phyloP scores from a whole-genome alignment of 2,113 vertebrate species.

The Cygnus buccinator region DNA sequence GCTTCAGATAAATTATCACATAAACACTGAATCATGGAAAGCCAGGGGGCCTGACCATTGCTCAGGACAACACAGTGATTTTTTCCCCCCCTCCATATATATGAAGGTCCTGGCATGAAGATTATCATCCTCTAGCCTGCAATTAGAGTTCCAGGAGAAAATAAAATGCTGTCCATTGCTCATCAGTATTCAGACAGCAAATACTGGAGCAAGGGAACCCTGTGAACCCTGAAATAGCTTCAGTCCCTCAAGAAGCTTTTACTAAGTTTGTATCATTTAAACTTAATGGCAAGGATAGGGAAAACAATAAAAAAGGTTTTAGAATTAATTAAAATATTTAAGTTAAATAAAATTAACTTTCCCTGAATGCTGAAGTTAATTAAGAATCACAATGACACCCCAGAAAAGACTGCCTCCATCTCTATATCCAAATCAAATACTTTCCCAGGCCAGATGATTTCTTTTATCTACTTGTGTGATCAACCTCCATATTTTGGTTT shows the following conservation, averaged over 20 bases:
- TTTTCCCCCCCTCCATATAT: neutral
- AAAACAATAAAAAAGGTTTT: neutral
- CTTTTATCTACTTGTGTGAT: neutral
- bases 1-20: conserved; percentile 43
- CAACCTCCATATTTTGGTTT: neutral
- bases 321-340: neutral
- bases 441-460: neutral
- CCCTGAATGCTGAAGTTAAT: neutral
- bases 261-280: neutral
- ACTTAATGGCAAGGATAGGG: neutral
- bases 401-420: neutral
- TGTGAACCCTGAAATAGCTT: conserved; percentile 36
- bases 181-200: neutral
- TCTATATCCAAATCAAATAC: neutral
- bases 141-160: conserved; percentile 7
- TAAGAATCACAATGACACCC: neutral
- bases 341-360: neutral
- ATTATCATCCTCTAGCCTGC: neutral
- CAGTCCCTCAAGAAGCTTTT: neutral
- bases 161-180: neutral
- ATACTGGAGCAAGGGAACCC: neutral
- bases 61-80: neutral
- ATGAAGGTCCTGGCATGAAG: neutral
- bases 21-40: conserved; percentile 14
- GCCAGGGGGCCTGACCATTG: neutral